Evolutionary conservation across 2,888 invertebrate genomes (phyloP), one percentile per base, ranked within the genome.

Genomic region (Phaonia tiefii): DNA sequence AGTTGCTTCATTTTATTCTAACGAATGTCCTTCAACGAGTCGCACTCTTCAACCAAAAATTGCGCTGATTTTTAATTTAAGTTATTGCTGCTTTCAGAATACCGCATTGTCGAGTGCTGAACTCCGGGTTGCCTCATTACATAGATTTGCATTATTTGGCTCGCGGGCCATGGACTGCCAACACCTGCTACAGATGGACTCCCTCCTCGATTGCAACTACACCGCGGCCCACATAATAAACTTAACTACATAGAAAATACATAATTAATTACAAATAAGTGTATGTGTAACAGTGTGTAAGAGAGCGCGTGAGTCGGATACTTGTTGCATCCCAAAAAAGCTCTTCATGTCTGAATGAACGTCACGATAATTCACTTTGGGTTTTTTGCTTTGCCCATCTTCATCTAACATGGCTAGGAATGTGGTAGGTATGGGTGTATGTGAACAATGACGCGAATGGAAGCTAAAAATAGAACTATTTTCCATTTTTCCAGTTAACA

Each of bases 391-490:
- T 11, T 56, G 66, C 44, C 42, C 22, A 13, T 17, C 11, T 25
- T 11, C 26, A n/a, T 65, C 13, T n/a, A 26, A 31, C 49, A 49
- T 51, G 51, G n/a, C n/a, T n/a, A n/a, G n/a, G n/a, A n/a, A n/a
- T n/a, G n/a, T n/a, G n/a, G n/a, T n/a, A n/a, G n/a, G n/a, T n/a
- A n/a, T n/a, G n/a, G n/a, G n/a, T n/a, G n/a, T 66, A 75, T 66
- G 66, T 79, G 22, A 79, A 79, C 66, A 69, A 56, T 80, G 80
- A 76, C 80, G 80, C 70, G 69, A 69, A 63, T 69, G 56, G 63
- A 63, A 46, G 51, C 79, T 79, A 79, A 79, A 79, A 79, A 75
- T 79, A 79, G 37, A 37, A 13, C n/a, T 1, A 31, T 31, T 31
- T 31, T 8, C 31, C 31, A 31, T 31, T 31, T 31, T 31, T 8